Evolutionary conservation across 2,888 invertebrate genomes (phyloP).

Genomic region (Tipula lateralis): DNA sequence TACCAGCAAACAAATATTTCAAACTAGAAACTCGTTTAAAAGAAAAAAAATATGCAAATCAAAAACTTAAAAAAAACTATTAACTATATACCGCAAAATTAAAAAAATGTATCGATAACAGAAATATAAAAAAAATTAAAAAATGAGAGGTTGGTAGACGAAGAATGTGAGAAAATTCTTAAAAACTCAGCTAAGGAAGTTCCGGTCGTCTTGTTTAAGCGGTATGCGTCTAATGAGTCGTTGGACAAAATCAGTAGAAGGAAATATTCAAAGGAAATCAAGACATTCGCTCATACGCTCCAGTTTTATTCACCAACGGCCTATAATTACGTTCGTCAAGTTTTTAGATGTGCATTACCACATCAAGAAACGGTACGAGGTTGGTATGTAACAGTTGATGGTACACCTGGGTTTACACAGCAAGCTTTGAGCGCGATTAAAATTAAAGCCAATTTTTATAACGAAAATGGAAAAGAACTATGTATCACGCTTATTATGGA

Average conservation of each 20-base stretch:
- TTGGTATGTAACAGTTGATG: constrained; percentile 41
- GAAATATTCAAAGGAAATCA: constrained; percentile 36
- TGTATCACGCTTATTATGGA: not conserved
- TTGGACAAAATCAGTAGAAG: not conserved
- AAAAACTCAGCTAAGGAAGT: not conserved
- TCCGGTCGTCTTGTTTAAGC: not conserved
- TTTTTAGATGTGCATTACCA: constrained; percentile 40
- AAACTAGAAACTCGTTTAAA: too few species aligned
- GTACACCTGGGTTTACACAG: constrained; percentile 39
- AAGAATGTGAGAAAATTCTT: too few species aligned
- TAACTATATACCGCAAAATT: too few species aligned
- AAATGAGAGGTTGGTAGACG: too few species aligned
- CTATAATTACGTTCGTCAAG: constrained; percentile 41
- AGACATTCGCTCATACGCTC: constrained; percentile 40
- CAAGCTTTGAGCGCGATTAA: too few species aligned
- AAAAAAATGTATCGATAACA: too few species aligned
- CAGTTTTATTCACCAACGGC: constrained; percentile 42
- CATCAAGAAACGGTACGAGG: constrained; percentile 39
- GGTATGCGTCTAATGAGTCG: not conserved
- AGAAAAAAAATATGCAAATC: too few species aligned
- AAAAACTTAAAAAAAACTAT: too few species aligned
- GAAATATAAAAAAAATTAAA: too few species aligned
- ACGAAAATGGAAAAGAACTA: not conserved
- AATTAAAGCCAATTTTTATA: too few species aligned
- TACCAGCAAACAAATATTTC: too few species aligned